Evolutionary conservation across 2,888 invertebrate species (phyloP).

Genomic region (Spodoptera littoralis): DNA sequence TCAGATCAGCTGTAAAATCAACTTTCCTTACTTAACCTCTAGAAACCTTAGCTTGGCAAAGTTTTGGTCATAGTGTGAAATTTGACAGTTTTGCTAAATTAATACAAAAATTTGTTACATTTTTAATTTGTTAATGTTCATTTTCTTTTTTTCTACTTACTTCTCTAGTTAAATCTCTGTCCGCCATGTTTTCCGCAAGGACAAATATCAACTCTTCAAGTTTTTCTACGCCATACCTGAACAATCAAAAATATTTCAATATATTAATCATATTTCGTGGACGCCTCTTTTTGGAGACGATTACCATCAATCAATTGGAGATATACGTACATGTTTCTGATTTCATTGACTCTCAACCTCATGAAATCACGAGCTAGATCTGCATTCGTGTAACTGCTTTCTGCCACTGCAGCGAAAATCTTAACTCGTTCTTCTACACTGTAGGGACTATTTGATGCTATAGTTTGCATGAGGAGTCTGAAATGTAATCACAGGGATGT

Average conservation of each 20-base stretch:
- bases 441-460: constrained; percentile 66
- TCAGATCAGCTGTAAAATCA: no score
- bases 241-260: constrained; percentile 2
- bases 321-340: constrained; percentile 72
- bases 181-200: constrained; percentile 72
- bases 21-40: no score
- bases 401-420: constrained; percentile 83
- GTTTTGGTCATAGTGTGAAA: no score
- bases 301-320: neutral
- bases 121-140: no score
- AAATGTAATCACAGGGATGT: neutral
- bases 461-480: constrained; percentile 72
- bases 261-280: no score
- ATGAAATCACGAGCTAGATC: constrained; percentile 86
- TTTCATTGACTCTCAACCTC: constrained; percentile 68
- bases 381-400: constrained; percentile 81
- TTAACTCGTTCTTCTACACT: constrained; percentile 77
- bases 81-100: no score
- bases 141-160: constrained; percentile 60
- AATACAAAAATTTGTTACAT: no score
- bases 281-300: neutral
- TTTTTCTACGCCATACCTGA: constrained; percentile 83
- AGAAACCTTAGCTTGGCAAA: no score
- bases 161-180: constrained; percentile 50
- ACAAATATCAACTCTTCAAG: constrained; percentile 73